phyloP scores from a whole-genome alignment of 2,888 invertebrate species.

The Drosophila heteroneura region DNA sequence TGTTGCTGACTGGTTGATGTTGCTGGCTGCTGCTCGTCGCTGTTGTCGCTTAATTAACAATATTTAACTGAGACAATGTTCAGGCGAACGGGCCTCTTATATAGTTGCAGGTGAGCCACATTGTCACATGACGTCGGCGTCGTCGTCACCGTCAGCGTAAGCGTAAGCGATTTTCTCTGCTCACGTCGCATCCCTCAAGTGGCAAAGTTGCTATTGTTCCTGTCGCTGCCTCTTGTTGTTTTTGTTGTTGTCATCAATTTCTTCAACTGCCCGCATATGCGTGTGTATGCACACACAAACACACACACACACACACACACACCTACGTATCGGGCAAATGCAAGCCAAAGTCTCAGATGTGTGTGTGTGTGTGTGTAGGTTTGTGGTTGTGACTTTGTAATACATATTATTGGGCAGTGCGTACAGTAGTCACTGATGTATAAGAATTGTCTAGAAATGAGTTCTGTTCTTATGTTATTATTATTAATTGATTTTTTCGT shows the following conservation, averaged over 20 bases:
- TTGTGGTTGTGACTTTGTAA: conserved; percentile 54
- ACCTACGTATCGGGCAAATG: conserved; percentile 1
- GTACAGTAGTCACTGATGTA: not conserved
- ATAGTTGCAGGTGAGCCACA: conserved; percentile 61
- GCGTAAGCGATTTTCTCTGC: not conserved
- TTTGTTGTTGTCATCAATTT: conserved; percentile 30
- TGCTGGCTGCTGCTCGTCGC: conserved; percentile 25
- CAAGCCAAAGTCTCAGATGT: conserved; percentile 65
- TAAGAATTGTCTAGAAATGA: not conserved
- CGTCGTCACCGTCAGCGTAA: not conserved
- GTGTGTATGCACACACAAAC: not conserved
- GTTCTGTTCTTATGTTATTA: not conserved
- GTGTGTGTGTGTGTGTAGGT: conserved; percentile 49
- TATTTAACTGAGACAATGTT: conserved; percentile 77
- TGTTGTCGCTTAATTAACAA: conserved; percentile 71
- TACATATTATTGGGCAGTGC: conserved; percentile 64
- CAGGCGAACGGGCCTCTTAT: conserved; percentile 66
- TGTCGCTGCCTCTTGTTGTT: conserved; percentile 15
- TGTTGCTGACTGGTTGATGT: conserved; percentile 16
- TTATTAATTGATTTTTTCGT: not conserved
- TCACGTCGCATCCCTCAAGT: conserved; percentile 48
- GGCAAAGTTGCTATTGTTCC: conserved; percentile 14
- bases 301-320: conserved; percentile 1
- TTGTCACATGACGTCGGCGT: conserved; percentile 1
- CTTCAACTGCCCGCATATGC: conserved; percentile 35